Conservation (phyloP, 2,888 invertebrate species). For the Sturmia bella region DNA sequence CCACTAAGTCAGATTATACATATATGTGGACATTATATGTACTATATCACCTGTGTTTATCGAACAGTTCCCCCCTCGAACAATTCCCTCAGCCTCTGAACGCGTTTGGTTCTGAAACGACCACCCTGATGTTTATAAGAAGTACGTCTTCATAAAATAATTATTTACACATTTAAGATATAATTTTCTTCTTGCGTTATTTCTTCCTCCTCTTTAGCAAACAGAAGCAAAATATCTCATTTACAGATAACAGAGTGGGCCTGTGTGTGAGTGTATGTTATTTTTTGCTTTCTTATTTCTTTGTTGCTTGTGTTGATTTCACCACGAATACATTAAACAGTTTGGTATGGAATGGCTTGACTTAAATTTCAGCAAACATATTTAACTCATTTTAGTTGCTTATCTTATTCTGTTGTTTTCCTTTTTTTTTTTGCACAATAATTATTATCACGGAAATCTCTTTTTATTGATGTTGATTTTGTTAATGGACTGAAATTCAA, state of each 20-base stretch:
- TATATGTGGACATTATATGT: too few species aligned
- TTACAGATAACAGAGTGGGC: not conserved
- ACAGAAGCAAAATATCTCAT: conserved; percentile 25
- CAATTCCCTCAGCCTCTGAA: too few species aligned
- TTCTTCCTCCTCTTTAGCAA: not conserved
- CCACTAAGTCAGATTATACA: too few species aligned
- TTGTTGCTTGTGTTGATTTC: not conserved
- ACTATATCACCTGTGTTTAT: too few species aligned
- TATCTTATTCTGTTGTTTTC: not conserved
- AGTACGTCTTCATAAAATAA: conserved; percentile 16
- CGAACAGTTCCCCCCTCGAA: too few species aligned
- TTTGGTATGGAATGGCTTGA: not conserved
- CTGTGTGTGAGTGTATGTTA: not conserved
- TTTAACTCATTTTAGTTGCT: not conserved
- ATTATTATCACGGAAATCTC: not conserved
- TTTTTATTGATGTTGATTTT: conserved; percentile 36
- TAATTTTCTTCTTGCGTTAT: conserved; percentile 14
- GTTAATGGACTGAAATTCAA: conserved; percentile 54
- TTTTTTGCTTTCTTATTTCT: too few species aligned
- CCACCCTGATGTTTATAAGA: not conserved
- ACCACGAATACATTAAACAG: not conserved
- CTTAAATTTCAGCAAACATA: not conserved
- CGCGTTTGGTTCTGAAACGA: too few species aligned
- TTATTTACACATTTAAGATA: conserved; percentile 55
- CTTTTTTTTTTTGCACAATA: not conserved